Base-by-base conservation (phyloP, 2,797 vertebrate species). In the Thunnus albacares region DNA sequence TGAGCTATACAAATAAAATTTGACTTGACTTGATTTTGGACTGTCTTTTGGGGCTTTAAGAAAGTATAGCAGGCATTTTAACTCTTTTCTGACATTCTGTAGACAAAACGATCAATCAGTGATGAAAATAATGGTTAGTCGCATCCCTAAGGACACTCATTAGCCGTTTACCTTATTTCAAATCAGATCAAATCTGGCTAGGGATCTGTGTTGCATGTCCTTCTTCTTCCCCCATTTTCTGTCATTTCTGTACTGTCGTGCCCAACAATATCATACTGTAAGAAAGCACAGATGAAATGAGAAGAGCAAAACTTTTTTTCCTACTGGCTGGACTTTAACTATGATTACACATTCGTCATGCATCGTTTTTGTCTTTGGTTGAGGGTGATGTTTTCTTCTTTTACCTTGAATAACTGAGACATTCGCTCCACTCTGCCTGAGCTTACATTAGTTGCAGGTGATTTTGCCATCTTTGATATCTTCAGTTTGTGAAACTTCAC, bases 191-290 rank as follows among this genome's bases (percentile, higher is more conserved):
- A 66, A 72, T 66, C 28, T 63, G 45, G 62, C 18, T 28, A 6
- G 26, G 57, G 22, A 64, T 28, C 35, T 69, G 70, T 73, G 22
- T 12, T 77, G 38, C 58, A 69, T 43, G 60, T 74, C 11, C 6
- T 53, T 33, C 38, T 28, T 52, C 26, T 49, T 61, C 61, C 26
- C 5, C 47, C 45, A 59, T 74, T 71, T 67, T 41, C 53, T 69
- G 24, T 64, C 52, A 64, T 20, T 22, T 52, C 63, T 53, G 56
- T n/a, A 43, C 30, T 17, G 20, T 0, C 52, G 22, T 41, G n/a
- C 0, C 11, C 24, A 28, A 26, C 33, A 35, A 24, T 10, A 33
- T 14, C 20, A 20, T 11, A 41, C 33, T 26, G 1, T 41, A 47
- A 38, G 53, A 38, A 38, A 12, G 17, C 1, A 49, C 18, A 3